A percentile compares a stretch with the other conserved stretches of the same genome.
phyloP scores from a whole-genome alignment of 2,113 vertebrate genomes.

The Percina caprodes region DNA sequence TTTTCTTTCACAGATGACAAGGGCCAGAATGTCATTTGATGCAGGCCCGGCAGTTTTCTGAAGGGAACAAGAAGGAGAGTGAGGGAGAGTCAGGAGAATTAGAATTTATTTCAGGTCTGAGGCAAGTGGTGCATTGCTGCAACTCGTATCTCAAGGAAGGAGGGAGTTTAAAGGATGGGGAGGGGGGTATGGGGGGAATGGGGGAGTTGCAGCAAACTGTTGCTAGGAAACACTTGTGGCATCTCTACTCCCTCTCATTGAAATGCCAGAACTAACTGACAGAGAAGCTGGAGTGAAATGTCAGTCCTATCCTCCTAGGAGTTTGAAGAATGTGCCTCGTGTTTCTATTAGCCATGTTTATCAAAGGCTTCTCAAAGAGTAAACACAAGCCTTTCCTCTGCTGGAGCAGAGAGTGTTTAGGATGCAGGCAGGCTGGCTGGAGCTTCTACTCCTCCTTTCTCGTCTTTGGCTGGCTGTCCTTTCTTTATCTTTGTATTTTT shows the following conservation, averaged over 20 bases:
- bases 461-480: slow-evolving; percentile 3
- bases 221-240: slow-evolving; percentile 89
- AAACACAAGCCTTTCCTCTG: slow-evolving; percentile 47
- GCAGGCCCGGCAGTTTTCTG: slow-evolving; percentile 43
- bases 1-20: slow-evolving; percentile 54
- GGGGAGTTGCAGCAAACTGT: slow-evolving; percentile 74
- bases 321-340: slow-evolving; percentile 52
- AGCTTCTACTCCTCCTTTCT: slow-evolving; percentile 21
- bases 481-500: not conserved
- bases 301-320: slow-evolving; percentile 60
- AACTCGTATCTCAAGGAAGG: slow-evolving; percentile 68
- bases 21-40: slow-evolving; percentile 67
- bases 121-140: slow-evolving; percentile 85
- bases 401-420: slow-evolving; percentile 31
- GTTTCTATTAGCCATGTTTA: slow-evolving; percentile 66
- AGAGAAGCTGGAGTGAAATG: slow-evolving; percentile 72
- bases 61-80: slow-evolving; percentile 17
- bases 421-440: slow-evolving; percentile 29
- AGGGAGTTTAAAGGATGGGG: slow-evolving; percentile 47
- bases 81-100: slow-evolving; percentile 63
- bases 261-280: slow-evolving; percentile 75
- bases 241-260: slow-evolving; percentile 68
- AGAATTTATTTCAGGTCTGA: slow-evolving; percentile 80
- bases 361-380: slow-evolving; percentile 59
- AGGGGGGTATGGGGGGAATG: not conserved